phyloP scores from a whole-genome alignment of 2,113 vertebrate species.

The Vombatus ursinus region DNA sequence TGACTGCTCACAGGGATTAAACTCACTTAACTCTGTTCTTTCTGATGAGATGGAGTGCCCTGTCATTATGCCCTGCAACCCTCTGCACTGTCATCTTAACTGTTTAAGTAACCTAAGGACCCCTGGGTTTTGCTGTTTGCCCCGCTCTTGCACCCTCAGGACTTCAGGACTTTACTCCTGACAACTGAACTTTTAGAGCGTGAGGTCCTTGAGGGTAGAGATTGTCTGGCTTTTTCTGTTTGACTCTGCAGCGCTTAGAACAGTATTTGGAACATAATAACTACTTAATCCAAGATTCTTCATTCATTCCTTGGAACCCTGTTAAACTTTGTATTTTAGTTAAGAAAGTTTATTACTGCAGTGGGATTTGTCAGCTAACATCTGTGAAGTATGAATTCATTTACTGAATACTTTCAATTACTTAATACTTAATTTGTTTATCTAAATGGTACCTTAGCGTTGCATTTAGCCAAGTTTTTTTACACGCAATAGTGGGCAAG shows the following conservation, averaged over 20 bases:
- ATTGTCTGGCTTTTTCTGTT: neutral
- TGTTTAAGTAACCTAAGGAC: neutral
- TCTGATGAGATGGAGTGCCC: neutral
- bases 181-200: neutral
- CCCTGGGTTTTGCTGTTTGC: neutral
- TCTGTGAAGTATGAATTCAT: neutral
- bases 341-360: neutral
- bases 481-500: neutral
- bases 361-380: neutral
- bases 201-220: neutral
- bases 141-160: neutral
- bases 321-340: neutral
- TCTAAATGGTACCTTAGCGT: neutral
- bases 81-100: neutral
- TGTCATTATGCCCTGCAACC: neutral
- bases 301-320: neutral
- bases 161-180: neutral
- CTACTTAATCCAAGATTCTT: neutral
- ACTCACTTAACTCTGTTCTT: neutral
- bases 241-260: neutral
- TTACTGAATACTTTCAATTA: neutral
- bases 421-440: too few relatives aligned
- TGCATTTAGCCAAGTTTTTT: neutral
- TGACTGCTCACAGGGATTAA: neutral
- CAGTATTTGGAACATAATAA: neutral